Percentiles rank a stretch among this genome's conserved stretches.
These are phyloP conservation scores for Ommatoiulus sabulosus DNA, from an alignment of 2,888 invertebrate species.

Conservation along the genomic window DNA sequence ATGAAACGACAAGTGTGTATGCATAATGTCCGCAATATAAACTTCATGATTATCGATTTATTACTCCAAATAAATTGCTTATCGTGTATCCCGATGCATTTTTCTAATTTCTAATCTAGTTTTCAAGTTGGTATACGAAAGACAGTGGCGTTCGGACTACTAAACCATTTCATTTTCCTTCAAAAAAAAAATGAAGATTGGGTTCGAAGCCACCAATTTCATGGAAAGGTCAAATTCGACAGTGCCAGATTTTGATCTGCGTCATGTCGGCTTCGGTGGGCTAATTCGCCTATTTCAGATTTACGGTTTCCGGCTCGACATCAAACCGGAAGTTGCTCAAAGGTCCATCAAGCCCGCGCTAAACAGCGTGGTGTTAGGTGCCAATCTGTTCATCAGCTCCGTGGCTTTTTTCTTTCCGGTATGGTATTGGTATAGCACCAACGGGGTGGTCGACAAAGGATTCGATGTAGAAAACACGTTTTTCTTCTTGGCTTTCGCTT, in stretches of 20 bases:
- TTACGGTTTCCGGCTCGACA: not conserved
- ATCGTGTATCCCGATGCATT: not conserved
- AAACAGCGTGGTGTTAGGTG: not conserved
- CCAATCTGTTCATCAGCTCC: not conserved
- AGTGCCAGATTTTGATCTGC: not conserved
- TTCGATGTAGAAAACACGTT: not conserved
- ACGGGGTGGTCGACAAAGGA: not conserved
- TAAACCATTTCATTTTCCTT: not conserved
- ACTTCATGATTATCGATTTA: not conserved
- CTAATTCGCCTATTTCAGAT: not conserved
- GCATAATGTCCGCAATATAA: not conserved
- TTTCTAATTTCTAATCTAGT: not conserved
- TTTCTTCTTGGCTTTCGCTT: not conserved
- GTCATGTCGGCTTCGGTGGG: not conserved
- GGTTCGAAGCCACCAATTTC: not conserved
- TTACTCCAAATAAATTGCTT: not conserved
- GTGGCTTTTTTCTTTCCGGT: not conserved
- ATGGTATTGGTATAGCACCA: not conserved
- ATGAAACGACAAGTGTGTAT: not conserved
- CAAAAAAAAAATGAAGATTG: not conserved
- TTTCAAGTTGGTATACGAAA: not conserved
- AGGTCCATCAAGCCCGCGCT: not conserved
- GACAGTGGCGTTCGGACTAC: not conserved
- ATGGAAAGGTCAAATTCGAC: not conserved
- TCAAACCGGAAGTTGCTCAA: not conserved